phyloP scores from a whole-genome alignment of 92 coral and sea anemone genomes.

The Bergia puertoricense region DNA sequence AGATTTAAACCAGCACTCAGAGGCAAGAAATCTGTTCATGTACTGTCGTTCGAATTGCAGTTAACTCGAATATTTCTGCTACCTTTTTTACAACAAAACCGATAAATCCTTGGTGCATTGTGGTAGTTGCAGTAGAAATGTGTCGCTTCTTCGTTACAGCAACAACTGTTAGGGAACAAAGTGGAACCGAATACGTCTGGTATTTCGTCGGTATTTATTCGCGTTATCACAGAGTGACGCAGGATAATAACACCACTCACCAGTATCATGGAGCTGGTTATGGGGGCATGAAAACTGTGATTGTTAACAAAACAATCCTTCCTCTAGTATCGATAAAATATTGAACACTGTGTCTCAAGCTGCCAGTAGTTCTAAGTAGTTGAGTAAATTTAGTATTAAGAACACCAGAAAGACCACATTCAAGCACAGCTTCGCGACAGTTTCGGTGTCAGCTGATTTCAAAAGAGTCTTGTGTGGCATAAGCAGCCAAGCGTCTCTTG shows the following conservation, averaged over 20 bases:
- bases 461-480: slow-evolving; percentile 8
- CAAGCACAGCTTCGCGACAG: slow-evolving; percentile 32
- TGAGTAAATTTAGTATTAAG: background rate
- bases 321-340: background rate
- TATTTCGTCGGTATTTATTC: background rate
- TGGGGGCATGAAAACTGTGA: slow-evolving; percentile 43
- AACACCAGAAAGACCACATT: background rate
- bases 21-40: background rate
- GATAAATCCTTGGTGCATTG: background rate
- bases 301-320: slow-evolving; percentile 5
- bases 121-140: background rate
- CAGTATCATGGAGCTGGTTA: slow-evolving; percentile 14
- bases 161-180: background rate
- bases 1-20: slow-evolving; percentile 1
- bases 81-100: background rate
- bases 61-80: background rate
- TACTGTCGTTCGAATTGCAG: background rate
- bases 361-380: background rate
- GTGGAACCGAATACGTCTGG: slow-evolving; percentile 15
- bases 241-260: background rate
- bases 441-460: slow-evolving; percentile 35
- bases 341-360: background rate
- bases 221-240: slow-evolving; percentile 30
- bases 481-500: slow-evolving; percentile 19
- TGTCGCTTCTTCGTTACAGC: background rate